Evolutionary conservation across 2,797 vertebrate genomes (phyloP), one percentile per base, ranked within the genome.

Genomic region (Podargus strigoides): DNA sequence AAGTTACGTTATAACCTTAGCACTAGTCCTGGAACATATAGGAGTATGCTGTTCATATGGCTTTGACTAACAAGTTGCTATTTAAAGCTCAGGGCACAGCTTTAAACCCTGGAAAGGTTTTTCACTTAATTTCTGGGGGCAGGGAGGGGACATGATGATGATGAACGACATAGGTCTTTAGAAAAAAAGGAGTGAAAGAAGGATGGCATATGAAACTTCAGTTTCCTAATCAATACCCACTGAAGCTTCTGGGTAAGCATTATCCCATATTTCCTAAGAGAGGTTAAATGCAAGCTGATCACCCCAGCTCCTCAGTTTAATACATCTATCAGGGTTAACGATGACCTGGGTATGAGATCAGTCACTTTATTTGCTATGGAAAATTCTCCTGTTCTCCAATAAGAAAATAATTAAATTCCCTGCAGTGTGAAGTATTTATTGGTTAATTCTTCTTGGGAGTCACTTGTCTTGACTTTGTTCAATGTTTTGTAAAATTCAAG

Each of bases 401-500:
- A 74, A 83, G 88, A 87, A 91, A 96, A 93, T 56, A 69, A 77
- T 73, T 82, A 82, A 70, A 81, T 84, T 86, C 36, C 63, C 72
- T 32, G 15, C 41, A 42, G 64, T 26, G 6, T 39, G 37, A 74
- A 52, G 37, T 53, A 85, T 36, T 28, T 83, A 49, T 68, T 59
- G 41, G 58, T 49, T 93, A 88, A 85, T 75, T 78, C 50, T 92
- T 78, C 46, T 75, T 79, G 41, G 24, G 79, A 93, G 49, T 34
- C 52, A 3, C 13, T 85, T 83, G n/a, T 89, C 91, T 87, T 93
- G 34, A 75, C 64, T 94, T 92, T 92, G 67, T 87, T 92, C 59
- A 84, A 69, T 73, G 67, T 89, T 95, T 94, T 89, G 80, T 85
- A 90, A 96, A 87, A 94, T 73, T 93, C 68, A 59, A 79, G 88